Evolutionary conservation across 2,113 vertebrate species (phyloP).

Genomic region (Otus sunia): DNA sequence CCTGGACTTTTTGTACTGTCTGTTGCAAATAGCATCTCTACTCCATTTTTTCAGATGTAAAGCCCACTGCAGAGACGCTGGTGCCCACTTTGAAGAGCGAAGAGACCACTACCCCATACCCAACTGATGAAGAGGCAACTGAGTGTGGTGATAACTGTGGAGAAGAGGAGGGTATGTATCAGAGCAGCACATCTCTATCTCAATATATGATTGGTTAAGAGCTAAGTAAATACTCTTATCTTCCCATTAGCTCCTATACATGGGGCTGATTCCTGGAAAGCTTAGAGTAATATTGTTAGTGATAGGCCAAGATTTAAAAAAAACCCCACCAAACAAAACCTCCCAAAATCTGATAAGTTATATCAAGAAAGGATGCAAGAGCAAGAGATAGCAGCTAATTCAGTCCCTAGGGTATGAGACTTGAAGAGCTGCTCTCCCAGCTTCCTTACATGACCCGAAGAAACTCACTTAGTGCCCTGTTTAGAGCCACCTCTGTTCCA

Average conservation of each 20-base stretch:
- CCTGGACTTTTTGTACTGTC: background rate
- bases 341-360: slow-evolving; percentile 57
- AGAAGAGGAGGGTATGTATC: slow-evolving; percentile 75
- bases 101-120: slow-evolving; percentile 80
- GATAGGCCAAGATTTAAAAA: background rate
- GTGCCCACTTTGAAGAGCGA: slow-evolving; percentile 85
- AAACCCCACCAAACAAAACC: background rate
- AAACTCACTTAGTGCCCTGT: background rate
- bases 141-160: slow-evolving; percentile 77
- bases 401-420: background rate
- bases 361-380: slow-evolving; percentile 41
- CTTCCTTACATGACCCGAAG: background rate
- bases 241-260: slow-evolving; percentile 9
- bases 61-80: slow-evolving; percentile 83
- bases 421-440: background rate
- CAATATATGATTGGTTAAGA: background rate
- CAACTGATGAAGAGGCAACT: slow-evolving; percentile 73
- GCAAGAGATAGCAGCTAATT: slow-evolving; percentile 43
- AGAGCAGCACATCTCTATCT: background rate
- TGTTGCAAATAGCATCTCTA: background rate
- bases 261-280: slow-evolving; percentile 51
- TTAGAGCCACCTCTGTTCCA: background rate
- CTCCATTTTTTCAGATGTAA: slow-evolving; percentile 77
- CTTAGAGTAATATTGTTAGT: slow-evolving; percentile 47
- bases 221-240: slow-evolving; percentile 38